Conservation (phyloP, 2,113 vertebrate genomes). For the Microcebus murinus region DNA sequence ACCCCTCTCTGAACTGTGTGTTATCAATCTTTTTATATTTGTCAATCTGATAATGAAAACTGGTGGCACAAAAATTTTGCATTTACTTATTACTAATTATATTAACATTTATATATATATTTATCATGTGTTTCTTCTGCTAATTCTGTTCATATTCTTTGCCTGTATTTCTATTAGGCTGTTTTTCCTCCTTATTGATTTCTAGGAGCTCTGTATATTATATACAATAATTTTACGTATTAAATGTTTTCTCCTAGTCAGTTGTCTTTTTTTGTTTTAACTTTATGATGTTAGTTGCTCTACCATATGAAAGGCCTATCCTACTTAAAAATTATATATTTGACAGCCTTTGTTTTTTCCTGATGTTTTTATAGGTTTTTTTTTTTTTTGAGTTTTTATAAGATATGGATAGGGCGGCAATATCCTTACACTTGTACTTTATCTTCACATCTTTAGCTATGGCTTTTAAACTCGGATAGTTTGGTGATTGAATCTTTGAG, state of each 20-base stretch:
- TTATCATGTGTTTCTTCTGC: constrained; percentile 10
- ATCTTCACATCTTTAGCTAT: constrained; percentile 87
- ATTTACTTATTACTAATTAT: background rate
- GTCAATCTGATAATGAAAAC: background rate
- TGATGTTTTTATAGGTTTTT: background rate
- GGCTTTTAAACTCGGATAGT: constrained; percentile 96
- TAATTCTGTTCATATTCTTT: constrained; percentile 17
- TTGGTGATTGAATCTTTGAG: constrained; percentile 88
- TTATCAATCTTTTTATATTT: background rate
- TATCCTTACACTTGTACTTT: constrained; percentile 43
- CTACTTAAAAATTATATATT: background rate
- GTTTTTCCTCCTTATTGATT: background rate
- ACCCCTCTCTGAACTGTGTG: background rate
- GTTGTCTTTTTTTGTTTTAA: background rate
- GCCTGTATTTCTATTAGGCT: background rate
- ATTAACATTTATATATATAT: background rate
- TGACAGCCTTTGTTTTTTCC: background rate
- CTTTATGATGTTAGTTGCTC: background rate
- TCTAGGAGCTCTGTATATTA: background rate
- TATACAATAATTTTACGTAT: background rate
- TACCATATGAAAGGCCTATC: background rate
- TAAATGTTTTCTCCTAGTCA: constrained; percentile 1
- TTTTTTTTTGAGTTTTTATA: constrained; percentile 20
- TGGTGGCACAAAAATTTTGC: background rate
- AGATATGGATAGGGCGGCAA: background rate